Conservation (phyloP, 2,113 vertebrate genomes). For the Oriolus oriolus region DNA sequence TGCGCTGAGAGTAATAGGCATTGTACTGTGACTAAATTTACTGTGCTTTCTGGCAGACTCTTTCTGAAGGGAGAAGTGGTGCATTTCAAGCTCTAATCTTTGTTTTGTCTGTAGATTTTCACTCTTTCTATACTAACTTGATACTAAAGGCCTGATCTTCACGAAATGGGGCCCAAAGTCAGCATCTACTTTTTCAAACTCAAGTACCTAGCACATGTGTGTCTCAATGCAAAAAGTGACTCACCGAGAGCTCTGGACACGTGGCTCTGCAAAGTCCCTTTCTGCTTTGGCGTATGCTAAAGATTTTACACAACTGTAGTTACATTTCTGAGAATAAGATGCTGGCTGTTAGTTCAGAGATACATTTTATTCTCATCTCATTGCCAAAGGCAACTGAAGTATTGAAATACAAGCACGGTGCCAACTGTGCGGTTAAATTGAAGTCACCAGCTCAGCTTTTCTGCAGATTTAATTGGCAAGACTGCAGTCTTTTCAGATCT, state of each 20-base stretch:
- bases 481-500: constrained; percentile 1
- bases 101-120: constrained; percentile 60
- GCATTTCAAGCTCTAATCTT: constrained; percentile 47
- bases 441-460: constrained; percentile 26
- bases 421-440: background rate
- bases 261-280: background rate
- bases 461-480: constrained; percentile 16
- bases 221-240: background rate
- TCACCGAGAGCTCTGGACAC: background rate
- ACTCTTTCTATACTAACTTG: background rate
- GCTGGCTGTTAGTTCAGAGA: background rate
- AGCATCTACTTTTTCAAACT: constrained; percentile 1
- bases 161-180: constrained; percentile 1
- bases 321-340: constrained; percentile 7
- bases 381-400: constrained; percentile 12
- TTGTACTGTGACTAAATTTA: constrained; percentile 59
- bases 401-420: background rate
- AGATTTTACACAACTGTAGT: background rate
- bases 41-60: constrained; percentile 29
- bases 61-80: constrained; percentile 17
- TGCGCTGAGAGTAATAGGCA: constrained; percentile 26
- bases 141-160: background rate
- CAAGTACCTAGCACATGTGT: background rate
- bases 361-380: background rate
- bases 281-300: background rate